These are phyloP conservation scores for Murina feae DNA, from an alignment of 2,113 vertebrate species.

Conservation along the genomic window DNA sequence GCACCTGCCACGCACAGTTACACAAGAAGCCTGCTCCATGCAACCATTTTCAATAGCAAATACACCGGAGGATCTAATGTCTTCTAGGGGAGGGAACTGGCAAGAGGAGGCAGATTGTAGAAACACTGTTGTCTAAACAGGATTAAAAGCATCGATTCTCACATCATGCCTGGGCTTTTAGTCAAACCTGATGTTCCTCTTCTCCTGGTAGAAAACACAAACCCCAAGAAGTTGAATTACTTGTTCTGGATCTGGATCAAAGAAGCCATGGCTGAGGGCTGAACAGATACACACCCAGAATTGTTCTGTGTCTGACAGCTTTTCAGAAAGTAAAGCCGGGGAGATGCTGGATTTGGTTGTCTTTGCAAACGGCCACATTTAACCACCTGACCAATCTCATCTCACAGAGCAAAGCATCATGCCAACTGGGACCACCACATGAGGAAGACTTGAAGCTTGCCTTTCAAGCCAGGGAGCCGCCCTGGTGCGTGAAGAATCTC, in stretches of 20 bases:
- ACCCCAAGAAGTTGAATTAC: neutral
- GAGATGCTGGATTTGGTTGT: neutral
- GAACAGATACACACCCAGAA: neutral
- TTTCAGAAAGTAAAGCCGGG: neutral
- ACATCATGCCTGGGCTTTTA: neutral
- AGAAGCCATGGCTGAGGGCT: neutral
- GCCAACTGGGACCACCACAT: neutral
- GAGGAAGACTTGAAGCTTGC: neutral
- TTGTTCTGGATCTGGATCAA: neutral
- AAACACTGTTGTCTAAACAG: constrained; percentile 36
- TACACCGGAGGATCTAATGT: neutral
- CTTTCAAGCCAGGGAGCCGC: neutral
- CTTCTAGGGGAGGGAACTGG: neutral
- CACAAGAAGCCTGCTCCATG: neutral
- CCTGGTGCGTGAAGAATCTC: neutral
- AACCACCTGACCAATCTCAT: neutral
- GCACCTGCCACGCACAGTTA: neutral
- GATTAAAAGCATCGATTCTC: constrained; percentile 29
- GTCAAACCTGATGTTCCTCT: neutral
- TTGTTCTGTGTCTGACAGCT: neutral
- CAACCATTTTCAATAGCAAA: neutral
- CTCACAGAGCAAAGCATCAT: neutral
- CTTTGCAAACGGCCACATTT: neutral
- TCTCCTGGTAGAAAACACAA: neutral
- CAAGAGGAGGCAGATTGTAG: neutral